Evolutionary conservation across 2,888 invertebrate species (phyloP).

Genomic region (Athalia cordata): DNA sequence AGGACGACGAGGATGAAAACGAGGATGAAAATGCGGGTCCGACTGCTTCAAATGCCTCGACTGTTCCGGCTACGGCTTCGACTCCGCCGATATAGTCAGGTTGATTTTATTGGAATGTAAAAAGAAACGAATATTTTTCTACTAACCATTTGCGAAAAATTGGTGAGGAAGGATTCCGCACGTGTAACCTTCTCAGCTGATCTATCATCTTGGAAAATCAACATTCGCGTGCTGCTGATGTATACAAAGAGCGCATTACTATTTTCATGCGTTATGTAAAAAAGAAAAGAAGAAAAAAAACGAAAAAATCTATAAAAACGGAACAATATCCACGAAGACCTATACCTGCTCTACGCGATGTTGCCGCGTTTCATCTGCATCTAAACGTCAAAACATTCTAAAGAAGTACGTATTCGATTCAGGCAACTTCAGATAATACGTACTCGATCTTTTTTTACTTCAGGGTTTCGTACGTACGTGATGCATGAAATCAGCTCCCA

Average conservation of each 20-base stretch:
- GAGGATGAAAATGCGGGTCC: slow-evolving; percentile 63
- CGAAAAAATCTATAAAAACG: no score
- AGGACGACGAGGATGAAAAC: slow-evolving; percentile 64
- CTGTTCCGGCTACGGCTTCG: slow-evolving; percentile 60
- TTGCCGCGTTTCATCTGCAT: neutral
- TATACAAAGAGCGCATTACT: no score
- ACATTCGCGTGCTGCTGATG: no score
- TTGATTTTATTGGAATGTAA: neutral
- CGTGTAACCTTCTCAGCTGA: no score
- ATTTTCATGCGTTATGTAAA: neutral
- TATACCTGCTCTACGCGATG: no score
- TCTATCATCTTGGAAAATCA: no score
- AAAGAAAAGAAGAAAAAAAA: no score
- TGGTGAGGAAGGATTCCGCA: neutral
- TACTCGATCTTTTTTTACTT: slow-evolving; percentile 1
- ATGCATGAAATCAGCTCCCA: slow-evolving; percentile 18
- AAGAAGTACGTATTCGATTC: slow-evolving; percentile 33
- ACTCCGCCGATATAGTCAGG: slow-evolving; percentile 62
- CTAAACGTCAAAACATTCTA: neutral
- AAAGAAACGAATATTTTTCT: slow-evolving; percentile 22
- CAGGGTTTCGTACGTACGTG: neutral
- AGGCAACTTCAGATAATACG: neutral
- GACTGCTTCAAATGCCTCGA: slow-evolving; percentile 64
- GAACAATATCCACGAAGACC: neutral
- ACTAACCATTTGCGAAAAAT: neutral